Evolutionary conservation across 2,797 vertebrate species (phyloP).

Genomic region (Danionella dracula): DNA sequence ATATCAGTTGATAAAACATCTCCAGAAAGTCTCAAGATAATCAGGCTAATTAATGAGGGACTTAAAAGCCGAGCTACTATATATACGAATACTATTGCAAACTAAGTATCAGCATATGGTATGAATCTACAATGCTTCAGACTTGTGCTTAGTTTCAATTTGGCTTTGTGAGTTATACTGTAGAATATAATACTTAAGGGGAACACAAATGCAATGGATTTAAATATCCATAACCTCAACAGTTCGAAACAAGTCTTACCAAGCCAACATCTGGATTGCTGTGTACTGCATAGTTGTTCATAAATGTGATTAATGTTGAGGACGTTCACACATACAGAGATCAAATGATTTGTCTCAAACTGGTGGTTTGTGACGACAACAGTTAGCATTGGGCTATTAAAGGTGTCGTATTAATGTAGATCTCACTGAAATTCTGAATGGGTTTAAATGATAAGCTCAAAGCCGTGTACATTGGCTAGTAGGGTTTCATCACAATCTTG

Average conservation of each 20-base stretch:
- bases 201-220: background rate
- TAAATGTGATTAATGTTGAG: background rate
- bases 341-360: too few relatives aligned
- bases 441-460: too few relatives aligned
- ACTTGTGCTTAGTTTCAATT: slow-evolving; percentile 32
- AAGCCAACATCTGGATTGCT: slow-evolving; percentile 17
- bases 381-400: too few relatives aligned
- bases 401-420: too few relatives aligned
- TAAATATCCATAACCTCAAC: slow-evolving; percentile 36
- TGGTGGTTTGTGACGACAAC: too few relatives aligned
- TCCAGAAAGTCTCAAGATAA: slow-evolving; percentile 31
- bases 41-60: slow-evolving; percentile 6
- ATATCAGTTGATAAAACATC: slow-evolving; percentile 13
- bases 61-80: slow-evolving; percentile 6
- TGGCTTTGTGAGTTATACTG: background rate
- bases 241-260: slow-evolving; percentile 17
- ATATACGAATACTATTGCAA: too few relatives aligned
- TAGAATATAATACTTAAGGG: too few relatives aligned
- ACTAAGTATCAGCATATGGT: background rate
- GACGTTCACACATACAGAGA: background rate
- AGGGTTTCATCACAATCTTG: too few relatives aligned
- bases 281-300: background rate
- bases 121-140: slow-evolving; percentile 15
- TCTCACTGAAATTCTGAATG: too few relatives aligned
- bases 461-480: too few relatives aligned